Evolutionary conservation across 2,888 invertebrate species (phyloP).

Genomic region (Acleris holmiana): DNA sequence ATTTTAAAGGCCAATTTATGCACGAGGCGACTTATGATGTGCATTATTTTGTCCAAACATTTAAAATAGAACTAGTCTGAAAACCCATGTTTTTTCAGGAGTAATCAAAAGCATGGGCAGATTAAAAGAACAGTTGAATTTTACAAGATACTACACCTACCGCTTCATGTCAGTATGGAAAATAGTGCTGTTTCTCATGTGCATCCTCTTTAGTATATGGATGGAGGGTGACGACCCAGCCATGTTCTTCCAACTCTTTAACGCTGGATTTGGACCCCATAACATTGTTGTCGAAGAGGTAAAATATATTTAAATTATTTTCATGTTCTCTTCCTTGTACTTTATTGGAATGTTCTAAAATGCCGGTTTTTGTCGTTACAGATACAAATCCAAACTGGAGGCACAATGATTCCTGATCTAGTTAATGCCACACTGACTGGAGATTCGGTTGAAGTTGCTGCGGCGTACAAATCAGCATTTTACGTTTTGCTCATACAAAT

Average conservation of each 20-base stretch:
- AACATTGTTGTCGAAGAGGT: slow-evolving; percentile 91
- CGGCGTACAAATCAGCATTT: slow-evolving; percentile 88
- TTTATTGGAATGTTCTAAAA: too few species aligned
- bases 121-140: slow-evolving; percentile 90
- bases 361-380: slow-evolving; percentile 53
- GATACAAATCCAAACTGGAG: slow-evolving; percentile 85
- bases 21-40: too few species aligned
- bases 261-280: slow-evolving; percentile 90
- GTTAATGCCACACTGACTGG: slow-evolving; percentile 90
- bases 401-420: slow-evolving; percentile 88
- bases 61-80: too few species aligned
- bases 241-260: slow-evolving; percentile 90
- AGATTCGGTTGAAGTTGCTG: slow-evolving; percentile 89
- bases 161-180: slow-evolving; percentile 97
- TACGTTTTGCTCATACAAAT: slow-evolving; percentile 93
- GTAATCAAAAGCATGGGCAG: slow-evolving; percentile 90
- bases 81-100: slow-evolving; percentile 61
- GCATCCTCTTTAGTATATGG: slow-evolving; percentile 89
- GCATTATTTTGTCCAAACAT: too few species aligned
- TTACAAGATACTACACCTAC: slow-evolving; percentile 94
- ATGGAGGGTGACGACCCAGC: slow-evolving; percentile 90
- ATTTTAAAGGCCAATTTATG: too few species aligned
- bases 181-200: slow-evolving; percentile 90
- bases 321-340: not conserved
- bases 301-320: slow-evolving; percentile 2